A percentile compares a stretch with the other conserved stretches of the same genome.
phyloP scores from a whole-genome alignment of 2,888 invertebrate species.

The Calephelis perditalis region DNA sequence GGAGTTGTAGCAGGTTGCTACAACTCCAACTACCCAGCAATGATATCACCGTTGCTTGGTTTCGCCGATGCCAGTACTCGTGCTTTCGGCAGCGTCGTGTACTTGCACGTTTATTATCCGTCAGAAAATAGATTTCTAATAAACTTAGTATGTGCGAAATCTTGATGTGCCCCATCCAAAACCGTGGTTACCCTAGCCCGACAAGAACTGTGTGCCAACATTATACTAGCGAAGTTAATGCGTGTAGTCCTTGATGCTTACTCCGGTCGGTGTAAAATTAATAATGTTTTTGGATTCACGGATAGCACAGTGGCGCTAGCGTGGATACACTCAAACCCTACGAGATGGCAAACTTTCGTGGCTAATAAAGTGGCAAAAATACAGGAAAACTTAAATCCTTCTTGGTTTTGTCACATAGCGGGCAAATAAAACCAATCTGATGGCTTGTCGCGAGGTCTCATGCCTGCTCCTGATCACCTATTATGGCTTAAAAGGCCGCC shows the following conservation, averaged over 20 bases:
- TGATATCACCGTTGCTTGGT: neutral
- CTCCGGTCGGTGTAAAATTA: neutral
- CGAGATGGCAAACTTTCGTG: constrained; percentile 10
- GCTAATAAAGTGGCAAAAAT: constrained; percentile 9
- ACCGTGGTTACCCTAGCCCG: neutral
- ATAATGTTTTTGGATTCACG: constrained; percentile 7
- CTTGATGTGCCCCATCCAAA: neutral
- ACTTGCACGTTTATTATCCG: constrained; percentile 5
- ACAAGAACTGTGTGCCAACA: neutral
- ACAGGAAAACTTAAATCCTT: neutral
- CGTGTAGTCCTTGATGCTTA: constrained; percentile 4
- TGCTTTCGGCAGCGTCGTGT: neutral
- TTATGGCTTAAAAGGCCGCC: neutral
- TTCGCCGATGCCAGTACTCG: neutral
- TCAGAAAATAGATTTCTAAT: neutral
- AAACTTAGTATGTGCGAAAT: constrained; percentile 10
- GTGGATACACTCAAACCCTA: constrained; percentile 1
- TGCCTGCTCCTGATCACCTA: neutral
- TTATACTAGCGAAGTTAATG: constrained; percentile 11
- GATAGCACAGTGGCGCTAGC: constrained; percentile 10
- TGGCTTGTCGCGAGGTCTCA: neutral
- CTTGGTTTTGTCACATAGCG: neutral
- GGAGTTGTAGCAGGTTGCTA: neutral
- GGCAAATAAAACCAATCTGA: neutral
- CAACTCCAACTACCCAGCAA: too few relatives aligned